Evolutionary conservation across 1,140 invertebrate genomes (phyloP).

Genomic region (Lethrus apterus): DNA sequence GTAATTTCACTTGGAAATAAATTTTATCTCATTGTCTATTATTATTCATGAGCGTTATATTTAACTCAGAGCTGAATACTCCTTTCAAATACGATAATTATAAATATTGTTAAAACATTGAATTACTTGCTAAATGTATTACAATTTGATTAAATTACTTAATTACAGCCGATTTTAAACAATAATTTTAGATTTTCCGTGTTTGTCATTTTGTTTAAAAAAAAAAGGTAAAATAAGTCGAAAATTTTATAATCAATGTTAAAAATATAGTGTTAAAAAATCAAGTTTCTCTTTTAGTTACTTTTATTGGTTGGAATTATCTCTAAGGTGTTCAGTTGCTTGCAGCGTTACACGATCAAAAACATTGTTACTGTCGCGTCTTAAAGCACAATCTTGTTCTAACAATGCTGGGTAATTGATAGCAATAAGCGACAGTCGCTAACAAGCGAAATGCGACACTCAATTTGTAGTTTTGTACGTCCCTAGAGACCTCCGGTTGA

Average conservation of each 20-base stretch:
- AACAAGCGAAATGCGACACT: constrained; percentile 13
- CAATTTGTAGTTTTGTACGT: constrained; percentile 14
- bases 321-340: constrained; percentile 6
- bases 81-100: too few relatives aligned
- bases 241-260: constrained; percentile 4
- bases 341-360: constrained; percentile 1
- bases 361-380: constrained; percentile 1
- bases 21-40: too few relatives aligned
- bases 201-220: too few relatives aligned
- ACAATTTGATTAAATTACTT: too few relatives aligned
- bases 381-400: constrained; percentile 9
- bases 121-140: too few relatives aligned
- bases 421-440: constrained; percentile 14
- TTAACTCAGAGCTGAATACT: too few relatives aligned
- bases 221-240: constrained; percentile 9
- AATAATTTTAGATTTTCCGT: too few relatives aligned
- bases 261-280: constrained; percentile 3
- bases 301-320: constrained; percentile 1
- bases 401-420: constrained; percentile 14
- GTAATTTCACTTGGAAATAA: too few relatives aligned
- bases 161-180: too few relatives aligned
- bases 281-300: constrained; percentile 6
- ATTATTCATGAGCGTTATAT: too few relatives aligned
- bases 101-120: too few relatives aligned
- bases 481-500: constrained; percentile 2